Percentiles rank a stretch among this genome's conserved stretches.
Evolutionary conservation across 1,140 invertebrate species (phyloP).

Genomic region (Pseudachorutes palmiensis): DNA sequence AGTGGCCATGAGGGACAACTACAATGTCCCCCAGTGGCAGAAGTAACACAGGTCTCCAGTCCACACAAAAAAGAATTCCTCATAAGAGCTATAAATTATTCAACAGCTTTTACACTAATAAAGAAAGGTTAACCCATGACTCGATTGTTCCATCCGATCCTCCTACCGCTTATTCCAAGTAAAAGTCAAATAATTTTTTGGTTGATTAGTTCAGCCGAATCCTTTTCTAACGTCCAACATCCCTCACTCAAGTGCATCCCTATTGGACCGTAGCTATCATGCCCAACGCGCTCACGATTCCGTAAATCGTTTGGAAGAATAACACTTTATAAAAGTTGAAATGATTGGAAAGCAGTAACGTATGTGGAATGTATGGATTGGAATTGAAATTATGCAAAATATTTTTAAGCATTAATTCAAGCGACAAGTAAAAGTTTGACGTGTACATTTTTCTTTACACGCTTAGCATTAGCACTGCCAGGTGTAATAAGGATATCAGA

Average conservation of each 20-base stretch:
- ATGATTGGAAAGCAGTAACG: too few relatives aligned
- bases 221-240: not conserved
- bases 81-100: slow-evolving; percentile 8
- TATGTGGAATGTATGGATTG: too few relatives aligned
- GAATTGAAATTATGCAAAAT: too few relatives aligned
- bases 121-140: not conserved
- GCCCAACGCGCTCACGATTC: not conserved
- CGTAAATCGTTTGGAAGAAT: too few relatives aligned
- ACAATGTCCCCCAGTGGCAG: too few relatives aligned
- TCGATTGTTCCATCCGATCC: not conserved
- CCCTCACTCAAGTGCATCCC: not conserved
- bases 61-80: not conserved
- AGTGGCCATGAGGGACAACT: too few relatives aligned
- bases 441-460: too few relatives aligned
- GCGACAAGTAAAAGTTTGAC: too few relatives aligned
- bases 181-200: not conserved
- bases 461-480: too few relatives aligned
- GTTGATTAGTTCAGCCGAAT: not conserved
- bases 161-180: not conserved
- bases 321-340: too few relatives aligned
- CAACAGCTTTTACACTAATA: slow-evolving; percentile 11
- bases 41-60: not conserved
- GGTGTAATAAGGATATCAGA: too few relatives aligned
- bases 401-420: too few relatives aligned
- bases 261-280: not conserved